Evolutionary conservation across 2,113 vertebrate species (phyloP).

Genomic region (Donacobius atricapilla): DNA sequence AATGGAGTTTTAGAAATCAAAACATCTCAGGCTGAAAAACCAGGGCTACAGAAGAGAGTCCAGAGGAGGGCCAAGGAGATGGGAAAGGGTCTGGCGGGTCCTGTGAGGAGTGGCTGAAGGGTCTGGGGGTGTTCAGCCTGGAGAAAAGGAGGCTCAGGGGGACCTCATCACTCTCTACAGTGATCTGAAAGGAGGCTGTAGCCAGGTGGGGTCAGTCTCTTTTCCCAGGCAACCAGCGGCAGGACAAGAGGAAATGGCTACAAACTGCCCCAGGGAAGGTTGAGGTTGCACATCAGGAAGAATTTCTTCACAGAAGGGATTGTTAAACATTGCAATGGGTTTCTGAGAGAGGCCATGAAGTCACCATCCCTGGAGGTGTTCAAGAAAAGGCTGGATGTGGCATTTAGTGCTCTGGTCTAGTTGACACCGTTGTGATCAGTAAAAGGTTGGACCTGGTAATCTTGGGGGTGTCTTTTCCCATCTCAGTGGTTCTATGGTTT

Average conservation of each 20-base stretch:
- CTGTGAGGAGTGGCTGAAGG: background rate
- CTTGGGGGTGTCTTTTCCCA: background rate
- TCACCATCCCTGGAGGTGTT: background rate
- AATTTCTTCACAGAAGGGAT: background rate
- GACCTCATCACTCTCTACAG: background rate
- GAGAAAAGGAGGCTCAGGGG: background rate
- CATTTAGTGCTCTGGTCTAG: background rate
- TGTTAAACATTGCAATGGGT: background rate
- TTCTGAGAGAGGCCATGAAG: background rate
- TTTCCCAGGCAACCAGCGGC: rapidly evolving
- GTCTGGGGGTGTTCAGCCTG: background rate
- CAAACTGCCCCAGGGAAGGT: background rate
- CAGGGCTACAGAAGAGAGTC: too few relatives aligned
- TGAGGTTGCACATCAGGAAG: background rate
- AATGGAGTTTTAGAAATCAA: too few relatives aligned
- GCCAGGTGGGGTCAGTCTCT: background rate
- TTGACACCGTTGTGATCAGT: background rate
- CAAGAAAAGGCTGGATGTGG: background rate
- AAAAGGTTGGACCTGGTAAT: background rate
- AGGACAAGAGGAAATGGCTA: background rate
- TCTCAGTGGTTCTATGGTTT: background rate
- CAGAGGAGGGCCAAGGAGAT: background rate
- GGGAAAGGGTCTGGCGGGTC: background rate
- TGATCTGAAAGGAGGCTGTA: background rate
- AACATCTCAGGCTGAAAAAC: too few relatives aligned